These are phyloP conservation scores for Neodiprion pinetum DNA, from an alignment of 1,140 invertebrate species.

Conservation along the genomic window DNA sequence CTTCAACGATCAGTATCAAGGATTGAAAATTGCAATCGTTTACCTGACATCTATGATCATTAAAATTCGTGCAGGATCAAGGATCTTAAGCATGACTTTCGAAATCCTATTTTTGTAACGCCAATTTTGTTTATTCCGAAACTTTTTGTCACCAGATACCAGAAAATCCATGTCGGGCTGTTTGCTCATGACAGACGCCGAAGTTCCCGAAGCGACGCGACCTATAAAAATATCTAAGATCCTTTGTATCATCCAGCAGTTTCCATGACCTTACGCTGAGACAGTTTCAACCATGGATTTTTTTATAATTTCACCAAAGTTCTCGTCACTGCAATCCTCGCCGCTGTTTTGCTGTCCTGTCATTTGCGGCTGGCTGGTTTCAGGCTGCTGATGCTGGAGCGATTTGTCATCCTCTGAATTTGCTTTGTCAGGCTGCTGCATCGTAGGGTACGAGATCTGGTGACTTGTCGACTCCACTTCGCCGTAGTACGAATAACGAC, in stretches of 20 bases:
- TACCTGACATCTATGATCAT: no score
- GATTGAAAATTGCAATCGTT: no score
- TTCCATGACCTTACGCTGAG: slow-evolving; percentile 68
- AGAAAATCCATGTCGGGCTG: no score
- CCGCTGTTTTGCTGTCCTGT: slow-evolving; percentile 36
- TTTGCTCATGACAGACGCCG: no score
- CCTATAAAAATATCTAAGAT: no score
- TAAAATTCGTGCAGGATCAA: no score
- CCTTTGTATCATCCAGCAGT: background rate
- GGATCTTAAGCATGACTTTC: no score
- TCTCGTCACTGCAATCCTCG: slow-evolving; percentile 68
- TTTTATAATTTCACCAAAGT: slow-evolving; percentile 92
- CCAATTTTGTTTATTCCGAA: no score
- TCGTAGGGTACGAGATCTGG: slow-evolving; percentile 26
- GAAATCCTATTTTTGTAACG: no score
- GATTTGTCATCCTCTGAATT: slow-evolving; percentile 30
- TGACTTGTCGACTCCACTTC: slow-evolving; percentile 47
- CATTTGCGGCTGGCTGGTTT: slow-evolving; percentile 13
- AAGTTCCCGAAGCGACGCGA: no score
- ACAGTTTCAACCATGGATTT: slow-evolving; percentile 92
- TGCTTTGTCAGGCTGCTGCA: slow-evolving; percentile 21
- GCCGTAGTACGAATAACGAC: slow-evolving; percentile 65
- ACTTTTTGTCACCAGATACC: no score
- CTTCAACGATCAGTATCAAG: no score
- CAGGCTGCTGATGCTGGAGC: slow-evolving; percentile 22